phyloP scores from a whole-genome alignment of 2,113 vertebrate genomes.

The Castor canadensis region DNA sequence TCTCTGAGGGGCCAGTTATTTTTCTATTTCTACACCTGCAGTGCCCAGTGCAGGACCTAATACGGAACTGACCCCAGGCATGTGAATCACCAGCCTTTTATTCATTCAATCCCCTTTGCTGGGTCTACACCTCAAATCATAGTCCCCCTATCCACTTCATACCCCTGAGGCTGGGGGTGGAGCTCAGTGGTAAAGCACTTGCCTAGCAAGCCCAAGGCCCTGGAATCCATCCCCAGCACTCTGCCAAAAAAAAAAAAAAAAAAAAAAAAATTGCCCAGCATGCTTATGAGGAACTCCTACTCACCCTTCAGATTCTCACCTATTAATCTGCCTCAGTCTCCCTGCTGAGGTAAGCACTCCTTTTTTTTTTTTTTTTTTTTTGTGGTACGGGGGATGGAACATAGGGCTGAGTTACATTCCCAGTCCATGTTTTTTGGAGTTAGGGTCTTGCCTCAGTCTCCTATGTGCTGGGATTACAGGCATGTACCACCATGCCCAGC shows the following conservation, averaged over 20 bases:
- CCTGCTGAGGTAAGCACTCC: neutral
- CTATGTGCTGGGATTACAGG: no score
- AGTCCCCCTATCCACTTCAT: neutral
- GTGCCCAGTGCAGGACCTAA: neutral
- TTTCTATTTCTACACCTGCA: neutral
- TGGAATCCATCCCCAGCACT: no score
- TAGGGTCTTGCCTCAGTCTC: no score
- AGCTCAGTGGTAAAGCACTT: no score
- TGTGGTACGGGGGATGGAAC: neutral
- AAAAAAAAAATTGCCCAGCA: neutral
- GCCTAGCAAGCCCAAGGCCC: no score
- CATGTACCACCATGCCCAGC: no score
- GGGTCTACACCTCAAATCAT: neutral
- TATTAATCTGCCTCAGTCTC: neutral
- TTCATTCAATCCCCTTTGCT: neutral
- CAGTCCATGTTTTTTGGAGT: no score
- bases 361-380: neutral
- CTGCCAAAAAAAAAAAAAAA: no score
- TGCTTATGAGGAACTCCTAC: constrained; percentile 19
- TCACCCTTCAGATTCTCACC: neutral
- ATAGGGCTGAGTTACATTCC: no score
- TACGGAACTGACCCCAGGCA: neutral
- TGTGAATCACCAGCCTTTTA: neutral
- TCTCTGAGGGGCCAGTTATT: neutral
- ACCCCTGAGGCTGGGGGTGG: neutral